These are phyloP conservation scores for Rallus limicola DNA, from an alignment of 2,113 vertebrate genomes.

Conservation along the genomic window DNA sequence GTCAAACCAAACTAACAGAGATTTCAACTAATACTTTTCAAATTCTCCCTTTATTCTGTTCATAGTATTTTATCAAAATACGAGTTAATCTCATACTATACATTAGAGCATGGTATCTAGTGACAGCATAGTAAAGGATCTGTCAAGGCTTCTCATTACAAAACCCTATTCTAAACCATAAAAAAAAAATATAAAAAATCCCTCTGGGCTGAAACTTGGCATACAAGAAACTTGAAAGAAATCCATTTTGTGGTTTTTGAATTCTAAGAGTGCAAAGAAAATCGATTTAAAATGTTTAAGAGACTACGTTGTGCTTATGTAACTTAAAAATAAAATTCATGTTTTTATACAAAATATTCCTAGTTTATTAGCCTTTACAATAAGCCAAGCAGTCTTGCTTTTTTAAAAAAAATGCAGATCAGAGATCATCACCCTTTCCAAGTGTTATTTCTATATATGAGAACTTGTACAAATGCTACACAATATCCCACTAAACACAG, in stretches of 20 bases:
- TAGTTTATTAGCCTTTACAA: not conserved
- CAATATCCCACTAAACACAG: not conserved
- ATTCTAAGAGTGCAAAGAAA: conserved; percentile 52
- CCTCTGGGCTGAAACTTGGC: conserved; percentile 32
- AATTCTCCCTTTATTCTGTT: conserved; percentile 27
- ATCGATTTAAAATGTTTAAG: conserved; percentile 51
- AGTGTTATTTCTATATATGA: not conserved
- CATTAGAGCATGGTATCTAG: conserved; percentile 30
- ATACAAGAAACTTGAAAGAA: conserved; percentile 61
- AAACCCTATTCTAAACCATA: conserved; percentile 34
- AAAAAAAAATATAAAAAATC: not conserved
- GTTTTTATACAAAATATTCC: not conserved
- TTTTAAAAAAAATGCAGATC: not conserved
- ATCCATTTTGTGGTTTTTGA: conserved; percentile 59
- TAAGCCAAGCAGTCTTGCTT: not conserved
- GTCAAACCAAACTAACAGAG: not conserved
- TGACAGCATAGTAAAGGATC: conserved; percentile 44
- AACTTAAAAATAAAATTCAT: not conserved
- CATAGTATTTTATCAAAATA: conserved; percentile 28
- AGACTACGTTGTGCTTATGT: not conserved
- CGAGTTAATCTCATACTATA: conserved; percentile 5
- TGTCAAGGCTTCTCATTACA: conserved; percentile 54
- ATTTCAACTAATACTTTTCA: conserved; percentile 23
- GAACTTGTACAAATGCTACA: not conserved
- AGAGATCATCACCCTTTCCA: not conserved